A percentile compares a stretch with the other conserved stretches of the same genome.
These are phyloP conservation scores for Campylorhamphus procurvoides DNA, from an alignment of 2,113 vertebrate species.

Conservation along the genomic window DNA sequence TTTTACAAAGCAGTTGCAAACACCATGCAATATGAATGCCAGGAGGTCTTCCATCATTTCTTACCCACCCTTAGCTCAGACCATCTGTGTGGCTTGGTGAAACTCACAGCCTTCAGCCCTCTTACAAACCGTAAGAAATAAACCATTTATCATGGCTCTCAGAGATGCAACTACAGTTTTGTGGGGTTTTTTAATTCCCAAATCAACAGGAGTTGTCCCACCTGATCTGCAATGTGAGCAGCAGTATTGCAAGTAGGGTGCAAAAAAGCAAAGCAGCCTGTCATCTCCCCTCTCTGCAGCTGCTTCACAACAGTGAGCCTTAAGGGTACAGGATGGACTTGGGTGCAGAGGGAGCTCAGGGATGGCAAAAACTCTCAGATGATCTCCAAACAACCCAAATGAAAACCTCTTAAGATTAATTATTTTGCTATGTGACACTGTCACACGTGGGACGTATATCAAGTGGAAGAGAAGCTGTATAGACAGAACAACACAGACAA, in stretches of 20 bases:
- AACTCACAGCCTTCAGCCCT: not conserved
- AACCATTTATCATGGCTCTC: not conserved
- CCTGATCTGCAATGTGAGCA: not conserved
- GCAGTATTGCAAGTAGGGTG: not conserved
- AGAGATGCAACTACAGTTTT: not conserved
- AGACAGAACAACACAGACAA: conserved; percentile 31
- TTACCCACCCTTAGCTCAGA: not conserved
- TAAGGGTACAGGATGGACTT: not conserved
- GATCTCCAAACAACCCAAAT: not conserved
- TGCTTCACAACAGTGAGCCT: not conserved
- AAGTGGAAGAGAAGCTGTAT: not conserved
- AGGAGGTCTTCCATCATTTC: not conserved
- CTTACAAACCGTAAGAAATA: not conserved
- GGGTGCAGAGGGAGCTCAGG: not conserved
- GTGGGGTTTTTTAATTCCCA: not conserved
- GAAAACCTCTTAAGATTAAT: not conserved
- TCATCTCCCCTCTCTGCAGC: not conserved
- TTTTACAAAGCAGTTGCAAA: not conserved
- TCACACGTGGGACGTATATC: not conserved
- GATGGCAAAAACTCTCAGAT: not conserved
- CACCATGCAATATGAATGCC: not conserved
- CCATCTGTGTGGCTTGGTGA: not conserved
- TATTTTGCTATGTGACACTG: not conserved
- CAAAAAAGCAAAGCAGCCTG: not conserved
- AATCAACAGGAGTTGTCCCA: not conserved